Percentiles rank a stretch among this genome's conserved stretches.
Evolutionary conservation across 2,888 invertebrate genomes (phyloP).

Genomic region (Bellardia bayeri): DNA sequence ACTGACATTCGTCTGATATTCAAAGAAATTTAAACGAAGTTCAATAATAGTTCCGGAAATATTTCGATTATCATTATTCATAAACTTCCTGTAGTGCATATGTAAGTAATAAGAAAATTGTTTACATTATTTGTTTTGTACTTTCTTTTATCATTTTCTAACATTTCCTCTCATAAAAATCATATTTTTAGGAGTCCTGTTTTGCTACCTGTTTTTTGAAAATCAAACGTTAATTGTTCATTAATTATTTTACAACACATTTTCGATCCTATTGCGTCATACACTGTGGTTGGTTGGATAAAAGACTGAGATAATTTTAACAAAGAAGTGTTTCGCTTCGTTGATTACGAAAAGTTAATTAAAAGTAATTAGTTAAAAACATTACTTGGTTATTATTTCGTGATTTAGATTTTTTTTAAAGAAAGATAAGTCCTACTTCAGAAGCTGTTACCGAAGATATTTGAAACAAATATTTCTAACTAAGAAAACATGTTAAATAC

Average conservation of each 20-base stretch:
- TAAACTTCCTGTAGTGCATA: too few relatives aligned
- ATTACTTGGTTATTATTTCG: neutral
- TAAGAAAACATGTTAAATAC: too few relatives aligned
- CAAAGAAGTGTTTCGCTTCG: neutral
- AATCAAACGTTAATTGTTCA: neutral
- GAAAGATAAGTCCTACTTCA: neutral
- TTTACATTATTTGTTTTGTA: neutral
- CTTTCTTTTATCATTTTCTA: neutral
- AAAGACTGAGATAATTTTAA: neutral
- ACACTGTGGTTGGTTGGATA: neutral
- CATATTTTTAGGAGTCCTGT: neutral
- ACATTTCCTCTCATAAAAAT: neutral
- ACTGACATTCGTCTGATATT: too few relatives aligned
- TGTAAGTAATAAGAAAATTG: too few relatives aligned
- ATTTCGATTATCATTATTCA: too few relatives aligned
- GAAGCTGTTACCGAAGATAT: neutral
- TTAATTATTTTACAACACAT: neutral
- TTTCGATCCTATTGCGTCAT: neutral
- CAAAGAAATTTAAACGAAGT: too few relatives aligned
- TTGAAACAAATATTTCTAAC: too few relatives aligned
- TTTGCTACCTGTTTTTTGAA: neutral
- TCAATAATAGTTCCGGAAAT: too few relatives aligned
- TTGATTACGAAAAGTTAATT: conserved; percentile 1
- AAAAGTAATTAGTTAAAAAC: neutral
- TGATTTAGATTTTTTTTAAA: neutral